Conservation (phyloP, 2,888 invertebrate species). For the Sussaba pulchella region DNA sequence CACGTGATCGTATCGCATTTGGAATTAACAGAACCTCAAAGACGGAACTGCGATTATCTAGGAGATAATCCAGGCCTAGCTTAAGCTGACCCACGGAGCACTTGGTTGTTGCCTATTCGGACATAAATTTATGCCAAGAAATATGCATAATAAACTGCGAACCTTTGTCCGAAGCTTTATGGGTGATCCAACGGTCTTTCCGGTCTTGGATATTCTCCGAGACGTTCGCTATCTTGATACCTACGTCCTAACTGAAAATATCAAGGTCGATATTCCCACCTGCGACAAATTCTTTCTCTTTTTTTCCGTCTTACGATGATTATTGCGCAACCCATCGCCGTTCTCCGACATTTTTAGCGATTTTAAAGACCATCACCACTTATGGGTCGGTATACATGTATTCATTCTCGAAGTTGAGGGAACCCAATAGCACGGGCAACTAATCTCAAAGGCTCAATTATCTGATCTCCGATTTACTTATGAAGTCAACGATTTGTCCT, state of each 20-base stretch:
- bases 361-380: conserved; percentile 45
- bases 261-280: conserved; percentile 56
- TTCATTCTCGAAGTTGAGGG: conserved; percentile 28
- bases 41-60: not conserved
- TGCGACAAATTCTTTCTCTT: conserved; percentile 50
- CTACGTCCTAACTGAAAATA: conserved; percentile 48
- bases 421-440: conserved; percentile 48
- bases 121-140: conserved; percentile 34
- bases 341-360: conserved; percentile 47
- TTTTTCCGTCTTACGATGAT: conserved; percentile 38
- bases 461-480: conserved; percentile 53
- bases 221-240: conserved; percentile 33
- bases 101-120: not conserved
- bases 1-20: conserved; percentile 1
- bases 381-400: not conserved
- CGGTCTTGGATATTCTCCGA: conserved; percentile 6
- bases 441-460: conserved; percentile 49
- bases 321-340: conserved; percentile 51
- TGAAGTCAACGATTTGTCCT: conserved; percentile 47
- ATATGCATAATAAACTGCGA: conserved; percentile 37
- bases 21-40: not conserved
- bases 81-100: conserved; percentile 19
- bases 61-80: not conserved
- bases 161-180: conserved; percentile 21
- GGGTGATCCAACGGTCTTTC: conserved; percentile 42